phyloP scores from a whole-genome alignment of 2,888 invertebrate genomes.

The Drosophila neoperkinsi region DNA sequence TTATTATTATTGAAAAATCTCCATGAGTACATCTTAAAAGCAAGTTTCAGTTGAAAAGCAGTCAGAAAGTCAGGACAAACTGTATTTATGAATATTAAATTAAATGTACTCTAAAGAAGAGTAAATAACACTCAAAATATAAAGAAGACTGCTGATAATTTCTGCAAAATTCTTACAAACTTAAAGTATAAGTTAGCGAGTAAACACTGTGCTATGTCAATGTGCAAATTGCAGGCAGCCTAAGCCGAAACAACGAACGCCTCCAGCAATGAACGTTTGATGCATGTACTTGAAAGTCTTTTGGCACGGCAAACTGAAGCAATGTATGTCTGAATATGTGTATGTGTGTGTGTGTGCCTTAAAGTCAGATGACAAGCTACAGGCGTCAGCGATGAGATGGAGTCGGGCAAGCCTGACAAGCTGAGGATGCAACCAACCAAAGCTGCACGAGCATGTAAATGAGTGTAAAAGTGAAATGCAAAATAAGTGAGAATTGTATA shows the following conservation, averaged over 20 bases:
- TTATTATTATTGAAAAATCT: not conserved
- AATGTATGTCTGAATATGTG: conserved; percentile 9
- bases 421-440: conserved; percentile 47
- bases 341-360: conserved; percentile 7
- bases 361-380: conserved; percentile 64
- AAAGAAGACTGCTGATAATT: not conserved
- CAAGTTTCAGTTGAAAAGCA: not conserved
- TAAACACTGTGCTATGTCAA: conserved; percentile 1
- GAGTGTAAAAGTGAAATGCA: conserved; percentile 49
- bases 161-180: not conserved
- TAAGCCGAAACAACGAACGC: conserved; percentile 30
- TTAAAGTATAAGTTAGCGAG: not conserved
- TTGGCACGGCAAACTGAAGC: conserved; percentile 37
- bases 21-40: not conserved
- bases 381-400: conserved; percentile 21
- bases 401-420: conserved; percentile 41
- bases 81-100: not conserved
- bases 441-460: conserved; percentile 58
- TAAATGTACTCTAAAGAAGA: not conserved
- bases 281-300: conserved; percentile 71
- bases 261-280: conserved; percentile 68
- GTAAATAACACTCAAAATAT: not conserved
- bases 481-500: conserved; percentile 2
- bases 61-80: not conserved
- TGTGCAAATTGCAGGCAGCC: conserved; percentile 22